Evolutionary conservation across 2,113 vertebrate species (phyloP), one percentile per base, ranked within the genome.

Genomic region (Fregata magnificens): DNA sequence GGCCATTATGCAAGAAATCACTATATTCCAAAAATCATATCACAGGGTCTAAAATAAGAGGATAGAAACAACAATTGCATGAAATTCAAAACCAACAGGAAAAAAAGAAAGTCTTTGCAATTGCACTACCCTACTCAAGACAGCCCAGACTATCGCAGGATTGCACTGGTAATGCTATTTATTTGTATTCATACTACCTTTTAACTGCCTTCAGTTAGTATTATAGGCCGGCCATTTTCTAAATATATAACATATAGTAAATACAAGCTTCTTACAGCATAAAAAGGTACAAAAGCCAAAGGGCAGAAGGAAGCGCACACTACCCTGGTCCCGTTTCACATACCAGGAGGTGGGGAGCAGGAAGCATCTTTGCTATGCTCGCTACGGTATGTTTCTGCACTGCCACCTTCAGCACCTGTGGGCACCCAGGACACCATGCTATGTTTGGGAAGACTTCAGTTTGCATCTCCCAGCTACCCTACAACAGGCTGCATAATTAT

Each of bases 351-450:
- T 5, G 45, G 44, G 24, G 28, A 24, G 47, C 13, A 11, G 32
- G 78, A 15, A 31, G 25, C 44, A 38, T 5, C 36, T 50, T 16
- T 13, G 18, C 24, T 19, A 9, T 0, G 13, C 31, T 82, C 8
- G 0, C 11, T 1, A 7, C 2, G 0, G 16, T 3, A 26, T 7
- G 28, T 29, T 28, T 17, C 72, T 61, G n/a, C 10, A 1, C 38
- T 16, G 59, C 20, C 36, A 13, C 29, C 55, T 17, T 3, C 0
- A 1, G 4, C 3, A 8, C 8, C 66, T 24, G 21, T 8, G 31
- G 32, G 29, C 25, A 29, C 36, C 20, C 32, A 38, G 66, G 38
- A 14, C 32, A 52, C 34, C 6, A 1, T 0, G 10, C 34, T 45
- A 6, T 3, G 5, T 3, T 34, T 34, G 44, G 81, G 7, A 44